A percentile compares a stretch with the other conserved stretches of the same genome.
These are phyloP conservation scores for Cercopithecus hamlyni DNA, from an alignment of 2,797 vertebrate species.

Conservation along the genomic window DNA sequence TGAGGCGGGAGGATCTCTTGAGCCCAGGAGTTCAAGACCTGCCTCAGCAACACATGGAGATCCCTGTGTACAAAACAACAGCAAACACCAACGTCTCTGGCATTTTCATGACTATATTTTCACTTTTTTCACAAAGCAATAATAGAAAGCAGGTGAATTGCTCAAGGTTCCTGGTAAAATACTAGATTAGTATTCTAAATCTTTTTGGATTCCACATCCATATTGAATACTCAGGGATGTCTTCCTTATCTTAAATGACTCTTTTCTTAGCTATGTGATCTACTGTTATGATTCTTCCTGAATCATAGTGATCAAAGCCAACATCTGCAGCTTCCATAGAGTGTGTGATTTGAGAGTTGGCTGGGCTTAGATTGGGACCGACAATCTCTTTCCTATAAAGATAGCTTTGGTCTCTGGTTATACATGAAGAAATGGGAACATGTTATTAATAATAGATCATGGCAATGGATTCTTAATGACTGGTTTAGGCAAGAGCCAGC, in stretches of 20 bases:
- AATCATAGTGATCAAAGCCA: constrained; percentile 39
- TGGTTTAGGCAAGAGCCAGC: neutral
- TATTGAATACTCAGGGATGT: constrained; percentile 1
- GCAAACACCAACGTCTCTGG: neutral
- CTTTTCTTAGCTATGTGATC: constrained; percentile 3
- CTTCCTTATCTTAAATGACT: constrained; percentile 15
- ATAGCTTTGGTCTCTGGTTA: constrained; percentile 31
- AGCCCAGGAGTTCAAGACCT: too few species aligned
- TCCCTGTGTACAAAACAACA: too few species aligned
- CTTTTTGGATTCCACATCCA: neutral
- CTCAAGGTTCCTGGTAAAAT: constrained; percentile 34
- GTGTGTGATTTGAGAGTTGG: constrained; percentile 27
- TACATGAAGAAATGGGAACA: constrained; percentile 33
- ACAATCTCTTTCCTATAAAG: constrained; percentile 43
- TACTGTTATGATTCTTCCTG: constrained; percentile 25
- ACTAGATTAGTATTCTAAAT: constrained; percentile 35
- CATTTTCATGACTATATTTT: constrained; percentile 53
- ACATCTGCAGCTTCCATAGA: neutral
- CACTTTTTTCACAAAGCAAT: constrained; percentile 48
- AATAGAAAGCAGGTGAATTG: constrained; percentile 31
- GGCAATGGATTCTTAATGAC: constrained; percentile 13
- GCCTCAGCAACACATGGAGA: too few species aligned
- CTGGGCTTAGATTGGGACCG: neutral
- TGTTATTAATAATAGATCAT: neutral
- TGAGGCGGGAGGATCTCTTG: too few species aligned